phyloP scores from a whole-genome alignment of 2,797 vertebrate genomes.

The Setipinna tenuifilis region DNA sequence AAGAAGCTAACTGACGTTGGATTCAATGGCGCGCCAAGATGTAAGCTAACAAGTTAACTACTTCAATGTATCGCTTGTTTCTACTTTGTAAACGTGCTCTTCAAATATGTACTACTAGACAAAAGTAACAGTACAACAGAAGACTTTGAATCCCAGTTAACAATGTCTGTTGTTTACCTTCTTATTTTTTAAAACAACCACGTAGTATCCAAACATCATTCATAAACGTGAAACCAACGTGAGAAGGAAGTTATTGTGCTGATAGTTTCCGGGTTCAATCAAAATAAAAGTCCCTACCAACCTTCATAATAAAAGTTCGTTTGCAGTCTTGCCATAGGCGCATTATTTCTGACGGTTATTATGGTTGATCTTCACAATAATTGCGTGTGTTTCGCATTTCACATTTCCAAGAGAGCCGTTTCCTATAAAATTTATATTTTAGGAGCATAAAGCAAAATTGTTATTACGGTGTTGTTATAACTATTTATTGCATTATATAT shows the following conservation, averaged over 20 bases:
- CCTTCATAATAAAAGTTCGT: neutral
- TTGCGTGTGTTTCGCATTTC: too few relatives aligned
- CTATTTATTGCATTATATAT: too few relatives aligned
- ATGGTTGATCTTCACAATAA: too few relatives aligned
- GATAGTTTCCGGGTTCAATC: neutral
- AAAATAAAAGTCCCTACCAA: neutral
- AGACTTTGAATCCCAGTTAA: neutral
- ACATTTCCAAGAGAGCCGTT: too few relatives aligned
- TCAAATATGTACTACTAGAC: neutral
- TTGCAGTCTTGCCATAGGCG: too few relatives aligned
- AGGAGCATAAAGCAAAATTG: too few relatives aligned
- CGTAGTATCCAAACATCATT: slow-evolving; percentile 3
- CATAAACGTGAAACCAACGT: slow-evolving; percentile 10
- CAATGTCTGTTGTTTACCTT: neutral
- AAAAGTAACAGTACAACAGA: neutral
- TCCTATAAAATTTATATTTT: too few relatives aligned
- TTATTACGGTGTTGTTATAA: too few relatives aligned
- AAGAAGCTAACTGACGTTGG: neutral
- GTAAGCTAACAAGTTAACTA: neutral
- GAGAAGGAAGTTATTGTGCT: neutral
- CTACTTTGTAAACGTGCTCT: neutral
- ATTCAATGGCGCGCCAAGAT: neutral
- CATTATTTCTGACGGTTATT: too few relatives aligned
- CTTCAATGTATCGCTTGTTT: neutral
- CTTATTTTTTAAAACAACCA: neutral